Conservation (phyloP, 2,888 invertebrate species). For the Yponomeuta cagnagella region DNA sequence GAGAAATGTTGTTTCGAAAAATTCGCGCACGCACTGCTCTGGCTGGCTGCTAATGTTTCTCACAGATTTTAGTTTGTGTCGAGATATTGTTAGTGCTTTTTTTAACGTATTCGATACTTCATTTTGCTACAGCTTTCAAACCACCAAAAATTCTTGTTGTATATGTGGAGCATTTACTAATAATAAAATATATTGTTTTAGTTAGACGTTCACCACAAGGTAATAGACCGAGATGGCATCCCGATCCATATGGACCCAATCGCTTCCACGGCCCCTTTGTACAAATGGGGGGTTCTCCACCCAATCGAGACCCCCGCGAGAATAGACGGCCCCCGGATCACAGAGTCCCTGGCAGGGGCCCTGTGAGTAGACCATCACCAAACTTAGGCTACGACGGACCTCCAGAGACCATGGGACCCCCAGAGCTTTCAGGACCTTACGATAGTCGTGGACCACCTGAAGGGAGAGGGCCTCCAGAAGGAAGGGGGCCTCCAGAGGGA, state of each 20-base stretch:
- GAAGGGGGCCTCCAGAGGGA: slow-evolving; percentile 21
- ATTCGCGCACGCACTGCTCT: too few species aligned
- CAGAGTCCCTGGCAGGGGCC: slow-evolving; percentile 18
- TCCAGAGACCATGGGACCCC: neutral
- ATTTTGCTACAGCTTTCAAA: too few species aligned
- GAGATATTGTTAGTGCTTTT: too few species aligned
- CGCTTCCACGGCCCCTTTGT: slow-evolving; percentile 19
- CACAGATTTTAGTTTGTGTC: too few species aligned
- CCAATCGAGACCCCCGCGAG: neutral
- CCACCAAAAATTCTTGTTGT: too few species aligned
- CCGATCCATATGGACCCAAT: slow-evolving; percentile 14
- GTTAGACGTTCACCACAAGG: slow-evolving; percentile 15
- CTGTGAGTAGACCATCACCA: neutral
- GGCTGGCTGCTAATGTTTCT: too few species aligned
- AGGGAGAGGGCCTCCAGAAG: slow-evolving; percentile 14
- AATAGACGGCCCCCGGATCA: slow-evolving; percentile 12
- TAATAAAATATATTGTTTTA: slow-evolving; percentile 3
- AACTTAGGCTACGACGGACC: neutral
- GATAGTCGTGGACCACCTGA: neutral
- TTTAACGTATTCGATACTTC: too few species aligned
- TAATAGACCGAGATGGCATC: slow-evolving; percentile 12
- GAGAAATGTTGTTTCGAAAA: too few species aligned
- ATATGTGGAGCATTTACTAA: too few species aligned
- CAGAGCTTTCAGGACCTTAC: neutral
- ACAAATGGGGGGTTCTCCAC: neutral